Base-by-base conservation (phyloP, 2,888 invertebrate genomes). In the Amiota mariae region DNA sequence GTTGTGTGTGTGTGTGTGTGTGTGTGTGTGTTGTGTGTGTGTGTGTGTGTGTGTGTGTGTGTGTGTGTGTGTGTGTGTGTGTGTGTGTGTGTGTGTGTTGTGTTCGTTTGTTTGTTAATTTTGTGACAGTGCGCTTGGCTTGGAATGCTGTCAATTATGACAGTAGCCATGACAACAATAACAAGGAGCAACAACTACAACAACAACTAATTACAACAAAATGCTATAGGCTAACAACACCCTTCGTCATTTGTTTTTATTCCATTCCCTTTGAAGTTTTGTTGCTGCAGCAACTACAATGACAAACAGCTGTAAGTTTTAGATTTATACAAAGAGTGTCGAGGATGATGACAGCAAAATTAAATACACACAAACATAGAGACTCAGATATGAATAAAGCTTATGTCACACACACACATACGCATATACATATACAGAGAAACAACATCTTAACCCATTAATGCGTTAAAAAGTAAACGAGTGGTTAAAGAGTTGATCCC, bases 381-480 rank as follows among this genome's bases (percentile, higher is more conserved):
- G 15, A 54, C 8, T 9, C 2, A 54, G 54, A 54, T 54, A n/a
- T 54, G 24, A 24, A 3, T 24, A 24, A 24, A 24, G 54, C 15
- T 54, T 36, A 6, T 36, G 6, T 6, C 64, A 64, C 47, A 64
- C n/a, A 48, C 3, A 66, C 11, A 10, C 66, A 49, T 6, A n/a
- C 48, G 20, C n/a, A n/a, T n/a, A n/a, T n/a, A n/a, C 49, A 66
- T 20, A 18, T 49, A 82, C 77, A 85, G 81, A 78, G 84, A 36
- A 36, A 36, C 36, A 6, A 81, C 82, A 84, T 82, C 82, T 84
- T 84, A 85, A 81, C 84, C 85, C 82, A 82, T 81, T 82, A 85
- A 84, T 82, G 85, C 85, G 85, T 82, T 82, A 84, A 85, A 85
- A 82, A 85, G 84, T 84, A 77, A 84, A 79, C 80, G 84, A 82